Evolutionary conservation across 2,888 invertebrate genomes (phyloP).

Genomic region (Lamellibrachia columna): DNA sequence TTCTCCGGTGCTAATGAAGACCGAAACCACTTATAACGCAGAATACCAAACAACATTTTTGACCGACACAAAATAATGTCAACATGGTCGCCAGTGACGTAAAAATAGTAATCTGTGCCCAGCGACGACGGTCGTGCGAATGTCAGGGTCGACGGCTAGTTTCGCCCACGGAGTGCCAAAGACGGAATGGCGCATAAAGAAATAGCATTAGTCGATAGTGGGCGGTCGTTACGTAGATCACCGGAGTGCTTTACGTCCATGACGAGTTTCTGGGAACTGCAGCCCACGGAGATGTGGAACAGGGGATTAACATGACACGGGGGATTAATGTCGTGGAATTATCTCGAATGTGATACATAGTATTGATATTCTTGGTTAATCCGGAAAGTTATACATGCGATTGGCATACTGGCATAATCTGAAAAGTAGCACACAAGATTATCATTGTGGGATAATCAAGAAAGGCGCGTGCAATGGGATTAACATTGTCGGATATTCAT

Average conservation of each 20-base stretch:
- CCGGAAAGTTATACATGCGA: neutral
- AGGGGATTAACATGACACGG: neutral
- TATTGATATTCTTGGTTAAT: neutral
- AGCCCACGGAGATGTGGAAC: neutral
- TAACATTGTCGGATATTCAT: neutral
- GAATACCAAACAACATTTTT: neutral
- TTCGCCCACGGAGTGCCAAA: neutral
- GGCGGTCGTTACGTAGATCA: neutral
- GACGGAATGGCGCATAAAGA: neutral
- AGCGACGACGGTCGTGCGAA: neutral
- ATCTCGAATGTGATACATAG: neutral
- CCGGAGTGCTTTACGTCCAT: neutral
- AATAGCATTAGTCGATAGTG: neutral
- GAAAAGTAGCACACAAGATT: neutral
- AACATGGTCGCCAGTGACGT: neutral
- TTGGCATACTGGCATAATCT: neutral
- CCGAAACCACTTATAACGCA: neutral
- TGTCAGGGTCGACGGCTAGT: neutral
- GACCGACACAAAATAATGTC: neutral
- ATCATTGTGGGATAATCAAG: neutral
- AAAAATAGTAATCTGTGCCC: neutral
- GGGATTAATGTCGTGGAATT: neutral
- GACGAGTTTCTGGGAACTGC: neutral
- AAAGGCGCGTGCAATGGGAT: neutral
- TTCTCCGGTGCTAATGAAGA: neutral